phyloP scores from a whole-genome alignment of 2,113 vertebrate species.

The Hipposideros armiger region DNA sequence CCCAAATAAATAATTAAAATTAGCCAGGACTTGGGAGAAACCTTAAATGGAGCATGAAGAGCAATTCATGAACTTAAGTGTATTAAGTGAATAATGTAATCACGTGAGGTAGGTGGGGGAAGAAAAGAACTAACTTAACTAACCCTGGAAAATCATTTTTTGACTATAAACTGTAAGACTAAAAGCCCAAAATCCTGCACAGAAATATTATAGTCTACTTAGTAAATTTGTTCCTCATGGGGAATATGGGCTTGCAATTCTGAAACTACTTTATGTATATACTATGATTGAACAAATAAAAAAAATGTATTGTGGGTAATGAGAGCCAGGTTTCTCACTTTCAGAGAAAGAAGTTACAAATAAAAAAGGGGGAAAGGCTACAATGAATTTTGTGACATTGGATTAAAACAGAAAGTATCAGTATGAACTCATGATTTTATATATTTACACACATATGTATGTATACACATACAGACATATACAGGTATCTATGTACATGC shows the following conservation, averaged over 20 bases:
- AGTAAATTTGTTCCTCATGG: slow-evolving; percentile 48
- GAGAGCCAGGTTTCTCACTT: not conserved
- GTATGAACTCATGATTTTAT: slow-evolving; percentile 6
- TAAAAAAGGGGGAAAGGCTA: not conserved
- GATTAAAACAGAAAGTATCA: not conserved
- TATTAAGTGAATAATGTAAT: not conserved
- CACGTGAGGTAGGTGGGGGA: not conserved
- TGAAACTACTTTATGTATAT: slow-evolving; percentile 26
- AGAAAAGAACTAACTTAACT: slow-evolving; percentile 43
- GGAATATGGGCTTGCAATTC: slow-evolving; percentile 9
- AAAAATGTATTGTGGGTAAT: slow-evolving; percentile 16
- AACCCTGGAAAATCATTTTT: slow-evolving; percentile 38
- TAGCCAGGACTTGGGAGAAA: not conserved
- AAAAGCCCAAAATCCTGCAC: not conserved
- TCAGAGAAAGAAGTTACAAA: slow-evolving; percentile 41
- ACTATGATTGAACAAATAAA: slow-evolving; percentile 14
- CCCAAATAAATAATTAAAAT: slow-evolving; percentile 37
- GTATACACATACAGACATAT: not conserved
- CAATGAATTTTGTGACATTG: slow-evolving; percentile 30
- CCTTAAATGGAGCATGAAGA: not conserved
- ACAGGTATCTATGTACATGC: not conserved
- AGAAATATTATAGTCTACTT: slow-evolving; percentile 30
- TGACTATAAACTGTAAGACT: not conserved
- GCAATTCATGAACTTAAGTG: not conserved
- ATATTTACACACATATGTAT: not conserved